A percentile compares a stretch with the other conserved stretches of the same genome.
Conservation (phyloP, 1,140 invertebrate species). For the Drosophila ohnishii region DNA sequence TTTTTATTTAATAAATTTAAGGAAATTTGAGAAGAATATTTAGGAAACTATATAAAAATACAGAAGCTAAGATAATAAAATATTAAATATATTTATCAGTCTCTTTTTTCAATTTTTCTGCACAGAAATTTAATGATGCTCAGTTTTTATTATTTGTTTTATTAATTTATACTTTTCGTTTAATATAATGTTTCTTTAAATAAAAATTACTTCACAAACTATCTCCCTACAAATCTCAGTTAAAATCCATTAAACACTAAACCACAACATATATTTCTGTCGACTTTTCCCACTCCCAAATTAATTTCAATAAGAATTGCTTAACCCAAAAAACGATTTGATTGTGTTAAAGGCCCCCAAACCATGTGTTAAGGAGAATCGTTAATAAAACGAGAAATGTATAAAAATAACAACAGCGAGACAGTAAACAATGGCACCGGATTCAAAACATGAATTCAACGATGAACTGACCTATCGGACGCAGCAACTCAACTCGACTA, state of each 20-base stretch:
- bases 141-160: neutral
- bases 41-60: neutral
- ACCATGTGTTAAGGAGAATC: slow-evolving; percentile 20
- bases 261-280: neutral
- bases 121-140: neutral
- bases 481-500: slow-evolving; percentile 20
- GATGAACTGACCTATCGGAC: slow-evolving; percentile 29
- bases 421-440: slow-evolving; percentile 38
- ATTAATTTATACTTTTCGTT: too few relatives aligned
- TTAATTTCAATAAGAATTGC: slow-evolving; percentile 20
- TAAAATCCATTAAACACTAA: neutral
- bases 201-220: neutral
- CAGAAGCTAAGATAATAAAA: neutral
- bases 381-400: slow-evolving; percentile 17
- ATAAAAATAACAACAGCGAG: slow-evolving; percentile 8
- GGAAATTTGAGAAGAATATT: neutral
- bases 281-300: neutral
- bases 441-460: slow-evolving; percentile 40
- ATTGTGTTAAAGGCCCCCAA: slow-evolving; percentile 9
- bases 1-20: neutral
- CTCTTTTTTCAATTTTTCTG: neutral
- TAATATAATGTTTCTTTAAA: neutral
- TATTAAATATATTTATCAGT: too few relatives aligned
- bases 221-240: neutral
- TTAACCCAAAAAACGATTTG: slow-evolving; percentile 16